These are phyloP conservation scores for Epizoanthus ramosus DNA, from an alignment of 92 coral and sea anemone genomes.

Conservation along the genomic window DNA sequence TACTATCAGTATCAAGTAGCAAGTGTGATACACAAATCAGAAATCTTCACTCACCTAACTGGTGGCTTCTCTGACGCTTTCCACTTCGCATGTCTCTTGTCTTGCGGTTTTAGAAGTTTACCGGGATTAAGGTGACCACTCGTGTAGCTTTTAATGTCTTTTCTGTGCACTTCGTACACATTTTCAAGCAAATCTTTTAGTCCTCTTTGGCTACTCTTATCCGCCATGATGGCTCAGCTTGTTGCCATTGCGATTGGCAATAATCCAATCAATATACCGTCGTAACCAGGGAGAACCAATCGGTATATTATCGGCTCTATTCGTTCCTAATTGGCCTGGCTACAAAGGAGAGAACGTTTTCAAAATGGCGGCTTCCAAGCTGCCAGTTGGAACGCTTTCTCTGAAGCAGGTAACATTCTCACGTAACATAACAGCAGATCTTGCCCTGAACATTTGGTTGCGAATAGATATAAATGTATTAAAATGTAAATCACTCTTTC, in stretches of 20 bases:
- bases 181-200: constrained; percentile 73
- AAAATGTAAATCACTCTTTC: background rate
- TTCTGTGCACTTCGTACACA: constrained; percentile 92
- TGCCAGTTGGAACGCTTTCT: constrained; percentile 64
- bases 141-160: constrained; percentile 91
- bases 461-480: too few species aligned
- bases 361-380: constrained; percentile 78
- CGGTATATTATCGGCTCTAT: too few species aligned
- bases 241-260: constrained; percentile 38
- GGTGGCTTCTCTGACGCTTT: constrained; percentile 76
- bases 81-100: constrained; percentile 76
- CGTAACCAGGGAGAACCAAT: constrained; percentile 11
- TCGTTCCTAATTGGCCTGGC: constrained; percentile 37
- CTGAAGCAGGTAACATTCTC: constrained; percentile 70
- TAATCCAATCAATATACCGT: constrained; percentile 11
- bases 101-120: constrained; percentile 75
- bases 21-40: too few species aligned
- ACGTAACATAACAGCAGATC: background rate
- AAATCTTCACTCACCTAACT: constrained; percentile 58
- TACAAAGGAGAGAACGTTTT: background rate
- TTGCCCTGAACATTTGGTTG: background rate
- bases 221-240: constrained; percentile 71
- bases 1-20: too few species aligned
- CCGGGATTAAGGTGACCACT: constrained; percentile 92
- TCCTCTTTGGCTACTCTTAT: constrained; percentile 58